Evolutionary conservation across 1,140 invertebrate species (phyloP).

Genomic region (Drosophila tropicalis): DNA sequence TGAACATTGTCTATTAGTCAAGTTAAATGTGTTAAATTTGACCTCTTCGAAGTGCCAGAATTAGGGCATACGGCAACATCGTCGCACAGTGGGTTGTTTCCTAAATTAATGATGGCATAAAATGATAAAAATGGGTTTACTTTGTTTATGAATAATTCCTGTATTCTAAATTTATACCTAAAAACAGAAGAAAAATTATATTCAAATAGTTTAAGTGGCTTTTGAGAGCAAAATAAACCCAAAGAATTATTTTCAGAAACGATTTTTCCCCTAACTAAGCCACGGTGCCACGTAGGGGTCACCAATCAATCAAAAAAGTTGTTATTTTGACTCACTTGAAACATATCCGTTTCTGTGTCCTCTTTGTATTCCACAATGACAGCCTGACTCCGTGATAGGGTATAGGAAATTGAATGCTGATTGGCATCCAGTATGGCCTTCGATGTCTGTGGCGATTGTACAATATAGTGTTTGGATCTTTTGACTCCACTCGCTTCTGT

Average conservation of each 20-base stretch:
- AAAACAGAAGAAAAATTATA: too few species aligned
- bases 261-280: too few species aligned
- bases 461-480: slow-evolving; percentile 96
- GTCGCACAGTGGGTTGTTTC: too few species aligned
- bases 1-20: slow-evolving; percentile 36
- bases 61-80: too few species aligned
- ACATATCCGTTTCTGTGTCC: slow-evolving; percentile 98
- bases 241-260: too few species aligned
- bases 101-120: too few species aligned
- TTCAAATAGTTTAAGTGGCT: too few species aligned
- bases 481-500: slow-evolving; percentile 95
- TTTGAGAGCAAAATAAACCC: too few species aligned
- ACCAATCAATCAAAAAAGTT: background rate
- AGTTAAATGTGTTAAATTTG: slow-evolving; percentile 42
- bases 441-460: slow-evolving; percentile 94
- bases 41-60: slow-evolving; percentile 31
- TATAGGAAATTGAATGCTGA: slow-evolving; percentile 98
- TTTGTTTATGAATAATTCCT: too few species aligned
- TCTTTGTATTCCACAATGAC: slow-evolving; percentile 98
- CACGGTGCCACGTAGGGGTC: too few species aligned
- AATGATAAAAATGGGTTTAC: too few species aligned
- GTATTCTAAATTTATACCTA: too few species aligned
- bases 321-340: slow-evolving; percentile 90
- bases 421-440: slow-evolving; percentile 95
- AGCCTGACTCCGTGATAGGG: slow-evolving; percentile 96